Evolutionary conservation across 2,113 vertebrate species (phyloP).

Genomic region (Mirza zaza): DNA sequence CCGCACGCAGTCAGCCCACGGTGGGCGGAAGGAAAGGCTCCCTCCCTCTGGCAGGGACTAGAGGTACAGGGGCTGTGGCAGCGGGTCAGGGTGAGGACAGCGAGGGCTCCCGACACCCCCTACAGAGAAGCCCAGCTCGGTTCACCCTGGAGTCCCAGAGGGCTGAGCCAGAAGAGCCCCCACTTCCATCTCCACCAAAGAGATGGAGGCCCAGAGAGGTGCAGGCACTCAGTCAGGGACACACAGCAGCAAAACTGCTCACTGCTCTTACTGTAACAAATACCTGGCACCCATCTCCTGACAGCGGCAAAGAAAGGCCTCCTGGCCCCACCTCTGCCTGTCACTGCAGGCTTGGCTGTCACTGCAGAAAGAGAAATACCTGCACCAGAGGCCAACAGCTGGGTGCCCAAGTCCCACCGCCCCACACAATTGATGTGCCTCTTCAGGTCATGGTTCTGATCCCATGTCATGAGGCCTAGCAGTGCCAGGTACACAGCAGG

Average conservation of each 20-base stretch:
- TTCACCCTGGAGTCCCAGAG: background rate
- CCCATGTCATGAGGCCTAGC: background rate
- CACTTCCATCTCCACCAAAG: background rate
- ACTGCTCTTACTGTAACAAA: too few species aligned
- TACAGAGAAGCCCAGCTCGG: background rate
- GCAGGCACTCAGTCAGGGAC: background rate
- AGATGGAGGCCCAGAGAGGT: conserved; percentile 33
- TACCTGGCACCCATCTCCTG: background rate
- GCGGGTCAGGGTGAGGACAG: background rate
- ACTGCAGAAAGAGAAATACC: background rate
- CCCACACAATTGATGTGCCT: background rate
- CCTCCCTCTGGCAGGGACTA: background rate
- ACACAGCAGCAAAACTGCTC: background rate
- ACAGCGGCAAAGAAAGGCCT: background rate
- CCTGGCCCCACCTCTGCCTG: background rate
- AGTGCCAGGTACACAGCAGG: conserved; percentile 25
- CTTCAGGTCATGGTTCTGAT: background rate
- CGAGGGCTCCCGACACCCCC: background rate
- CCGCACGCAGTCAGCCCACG: background rate
- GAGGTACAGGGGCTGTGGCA: background rate
- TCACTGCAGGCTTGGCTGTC: background rate
- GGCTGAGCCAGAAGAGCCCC: background rate
- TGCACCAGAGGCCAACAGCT: background rate
- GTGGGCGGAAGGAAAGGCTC: background rate
- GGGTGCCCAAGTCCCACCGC: background rate